Conservation (phyloP, 2,888 invertebrate genomes). For the Nebria brevicollis region DNA sequence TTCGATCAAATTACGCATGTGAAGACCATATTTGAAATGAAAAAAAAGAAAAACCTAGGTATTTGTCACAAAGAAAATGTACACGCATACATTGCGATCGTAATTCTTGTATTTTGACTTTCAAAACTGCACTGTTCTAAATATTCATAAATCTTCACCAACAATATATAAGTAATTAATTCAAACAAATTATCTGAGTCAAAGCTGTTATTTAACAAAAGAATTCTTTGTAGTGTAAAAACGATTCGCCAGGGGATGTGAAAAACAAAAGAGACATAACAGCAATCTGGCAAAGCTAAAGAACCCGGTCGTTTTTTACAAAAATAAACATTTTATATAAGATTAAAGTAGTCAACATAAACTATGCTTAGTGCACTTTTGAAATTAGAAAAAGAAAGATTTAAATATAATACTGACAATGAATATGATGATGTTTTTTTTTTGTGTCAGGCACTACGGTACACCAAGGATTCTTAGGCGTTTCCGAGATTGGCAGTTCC, state of each 20-base stretch:
- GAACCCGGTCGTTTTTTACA: neutral
- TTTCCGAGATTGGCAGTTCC: constrained; percentile 60
- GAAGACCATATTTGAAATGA: constrained; percentile 1
- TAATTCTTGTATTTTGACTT: constrained; percentile 24
- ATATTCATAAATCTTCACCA: no score
- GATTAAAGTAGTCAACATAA: neutral
- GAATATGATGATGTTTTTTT: neutral
- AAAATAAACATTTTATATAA: neutral
- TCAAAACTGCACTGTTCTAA: no score
- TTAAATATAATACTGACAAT: neutral
- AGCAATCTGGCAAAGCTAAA: neutral
- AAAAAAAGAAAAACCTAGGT: constrained; percentile 18
- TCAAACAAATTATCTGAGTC: constrained; percentile 49
- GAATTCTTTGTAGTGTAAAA: neutral
- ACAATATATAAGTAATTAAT: no score
- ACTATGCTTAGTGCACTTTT: neutral
- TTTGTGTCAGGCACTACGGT: constrained; percentile 55
- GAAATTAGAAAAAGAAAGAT: neutral
- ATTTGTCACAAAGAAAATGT: constrained; percentile 37
- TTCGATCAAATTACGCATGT: constrained; percentile 1
- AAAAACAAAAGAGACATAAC: neutral
- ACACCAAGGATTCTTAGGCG: constrained; percentile 62
- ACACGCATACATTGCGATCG: constrained; percentile 51
- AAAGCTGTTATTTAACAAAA: neutral
- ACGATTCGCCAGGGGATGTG: neutral